A percentile compares a stretch with the other conserved stretches of the same genome.
These are phyloP conservation scores for Cosmia pyralina DNA, from an alignment of 2,888 invertebrate species.

Conservation along the genomic window DNA sequence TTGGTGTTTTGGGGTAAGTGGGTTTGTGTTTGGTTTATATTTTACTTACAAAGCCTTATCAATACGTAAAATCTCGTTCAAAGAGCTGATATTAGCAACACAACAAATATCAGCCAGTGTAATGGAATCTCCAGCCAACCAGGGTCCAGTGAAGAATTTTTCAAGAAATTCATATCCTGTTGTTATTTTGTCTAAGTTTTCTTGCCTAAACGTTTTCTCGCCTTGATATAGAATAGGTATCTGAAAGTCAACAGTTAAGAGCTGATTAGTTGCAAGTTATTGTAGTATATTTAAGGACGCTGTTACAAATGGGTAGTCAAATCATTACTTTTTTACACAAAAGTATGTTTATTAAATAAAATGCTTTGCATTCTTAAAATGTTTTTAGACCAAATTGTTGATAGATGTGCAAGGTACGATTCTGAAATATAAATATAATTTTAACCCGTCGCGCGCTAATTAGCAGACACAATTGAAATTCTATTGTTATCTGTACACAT, in stretches of 20 bases:
- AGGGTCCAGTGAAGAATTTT: slow-evolving; percentile 86
- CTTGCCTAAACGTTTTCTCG: slow-evolving; percentile 67
- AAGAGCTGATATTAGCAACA: slow-evolving; percentile 86
- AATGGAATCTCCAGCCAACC: slow-evolving; percentile 89
- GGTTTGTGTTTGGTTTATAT: not conserved
- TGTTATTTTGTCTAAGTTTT: slow-evolving; percentile 71
- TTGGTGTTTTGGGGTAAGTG: not conserved
- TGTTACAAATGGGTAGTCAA: too few relatives aligned
- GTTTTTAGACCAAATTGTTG: too few relatives aligned
- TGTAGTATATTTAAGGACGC: too few relatives aligned
- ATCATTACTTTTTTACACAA: too few relatives aligned
- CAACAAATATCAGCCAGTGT: slow-evolving; percentile 91
- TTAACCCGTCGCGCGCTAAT: too few relatives aligned
- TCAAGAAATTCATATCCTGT: slow-evolving; percentile 82
- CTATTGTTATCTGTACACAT: too few relatives aligned
- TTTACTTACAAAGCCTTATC: slow-evolving; percentile 73
- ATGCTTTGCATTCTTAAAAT: too few relatives aligned
- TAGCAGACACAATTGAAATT: too few relatives aligned
- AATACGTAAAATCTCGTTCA: slow-evolving; percentile 77
- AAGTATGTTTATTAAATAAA: too few relatives aligned
- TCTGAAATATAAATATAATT: too few relatives aligned
- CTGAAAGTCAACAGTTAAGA: slow-evolving; percentile 60
- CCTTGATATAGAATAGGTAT: slow-evolving; percentile 70
- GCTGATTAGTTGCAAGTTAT: too few relatives aligned
- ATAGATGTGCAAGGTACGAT: too few relatives aligned